A percentile compares a stretch with the other conserved stretches of the same genome.
Evolutionary conservation across 2,113 vertebrate genomes (phyloP).

Genomic region (Irena cyanogastra): DNA sequence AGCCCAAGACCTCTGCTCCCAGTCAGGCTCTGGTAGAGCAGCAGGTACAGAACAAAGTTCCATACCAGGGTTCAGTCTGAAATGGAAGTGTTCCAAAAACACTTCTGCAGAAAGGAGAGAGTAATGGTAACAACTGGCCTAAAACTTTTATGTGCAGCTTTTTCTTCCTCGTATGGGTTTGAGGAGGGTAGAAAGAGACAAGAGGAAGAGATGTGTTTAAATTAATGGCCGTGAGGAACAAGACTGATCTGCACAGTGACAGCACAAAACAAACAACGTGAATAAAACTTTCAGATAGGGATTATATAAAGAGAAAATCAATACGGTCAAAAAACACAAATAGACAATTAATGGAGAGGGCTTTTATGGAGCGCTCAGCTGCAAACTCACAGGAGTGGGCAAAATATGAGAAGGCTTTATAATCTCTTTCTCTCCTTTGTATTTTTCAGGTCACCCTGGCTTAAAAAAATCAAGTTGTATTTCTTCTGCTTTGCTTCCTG

Average conservation of each 20-base stretch:
- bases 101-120: background rate
- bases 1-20: background rate
- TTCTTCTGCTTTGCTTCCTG: constrained; percentile 40
- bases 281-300: background rate
- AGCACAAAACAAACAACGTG: background rate
- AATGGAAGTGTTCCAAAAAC: background rate
- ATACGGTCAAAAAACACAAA: constrained; percentile 17
- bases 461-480: constrained; percentile 10
- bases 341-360: background rate
- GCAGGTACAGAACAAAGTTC: background rate
- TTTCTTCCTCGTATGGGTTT: background rate
- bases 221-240: background rate
- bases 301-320: constrained; percentile 23
- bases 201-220: background rate
- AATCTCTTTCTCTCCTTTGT: background rate
- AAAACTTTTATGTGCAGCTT: background rate
- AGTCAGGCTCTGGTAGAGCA: background rate
- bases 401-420: background rate
- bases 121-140: background rate
- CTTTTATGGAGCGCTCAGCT: background rate
- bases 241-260: background rate
- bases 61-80: background rate
- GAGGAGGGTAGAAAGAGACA: background rate
- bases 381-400: background rate
- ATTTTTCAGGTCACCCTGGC: constrained; percentile 46